These are phyloP conservation scores for Schrankia costaestrigalis DNA, from an alignment of 2,888 invertebrate species.

Conservation along the genomic window DNA sequence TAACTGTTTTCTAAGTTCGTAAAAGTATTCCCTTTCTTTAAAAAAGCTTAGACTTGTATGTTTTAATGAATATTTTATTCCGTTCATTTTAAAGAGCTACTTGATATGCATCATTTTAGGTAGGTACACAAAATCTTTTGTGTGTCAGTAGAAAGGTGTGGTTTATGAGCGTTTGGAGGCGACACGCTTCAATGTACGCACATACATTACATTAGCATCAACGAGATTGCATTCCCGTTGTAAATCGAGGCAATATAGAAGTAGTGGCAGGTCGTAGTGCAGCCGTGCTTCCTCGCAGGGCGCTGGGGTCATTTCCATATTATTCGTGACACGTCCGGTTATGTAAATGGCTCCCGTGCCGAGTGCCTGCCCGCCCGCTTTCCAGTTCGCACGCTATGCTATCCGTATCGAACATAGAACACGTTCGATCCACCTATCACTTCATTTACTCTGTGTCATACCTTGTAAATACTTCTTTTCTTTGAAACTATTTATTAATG, in stretches of 20 bases:
- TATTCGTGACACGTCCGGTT: constrained; percentile 76
- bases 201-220: constrained; percentile 40
- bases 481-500: constrained; percentile 13
- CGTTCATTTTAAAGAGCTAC: constrained; percentile 1
- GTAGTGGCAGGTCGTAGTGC: constrained; percentile 46
- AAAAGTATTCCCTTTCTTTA: too few species aligned
- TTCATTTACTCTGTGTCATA: constrained; percentile 33
- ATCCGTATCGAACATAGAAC: constrained; percentile 38
- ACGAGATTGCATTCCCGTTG: constrained; percentile 46
- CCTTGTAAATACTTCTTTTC: constrained; percentile 20
- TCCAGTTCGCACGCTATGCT: constrained; percentile 33
- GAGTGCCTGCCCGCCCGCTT: constrained; percentile 29
- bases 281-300: constrained; percentile 38
- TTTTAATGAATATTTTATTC: neutral
- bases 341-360: constrained; percentile 62
- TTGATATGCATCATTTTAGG: constrained; percentile 13
- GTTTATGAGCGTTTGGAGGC: constrained; percentile 13
- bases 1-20: too few species aligned
- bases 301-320: constrained; percentile 69
- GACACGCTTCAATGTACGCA: constrained; percentile 28
- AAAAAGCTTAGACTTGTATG: too few species aligned
- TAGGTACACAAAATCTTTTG: constrained; percentile 18
- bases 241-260: constrained; percentile 65
- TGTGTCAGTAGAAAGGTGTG: constrained; percentile 16
- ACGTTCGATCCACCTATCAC: constrained; percentile 43